Evolutionary conservation across 2,888 invertebrate species (phyloP), one percentile per base, ranked within the genome.

Genomic region (Drosophila putrida): DNA sequence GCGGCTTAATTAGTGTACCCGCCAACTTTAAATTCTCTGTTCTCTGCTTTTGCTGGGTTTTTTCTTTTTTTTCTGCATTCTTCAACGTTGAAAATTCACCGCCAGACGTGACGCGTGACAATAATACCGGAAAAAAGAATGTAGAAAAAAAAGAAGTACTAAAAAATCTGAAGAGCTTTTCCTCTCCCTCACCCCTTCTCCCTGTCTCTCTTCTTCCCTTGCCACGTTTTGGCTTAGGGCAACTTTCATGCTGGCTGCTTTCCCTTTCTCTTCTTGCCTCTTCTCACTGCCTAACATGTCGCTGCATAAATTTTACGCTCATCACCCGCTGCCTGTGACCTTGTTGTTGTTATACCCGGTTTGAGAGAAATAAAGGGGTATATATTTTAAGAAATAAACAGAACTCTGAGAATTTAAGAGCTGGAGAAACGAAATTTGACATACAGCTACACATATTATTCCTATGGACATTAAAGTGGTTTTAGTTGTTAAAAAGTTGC

Each of bases 261-360:
- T 20, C 20, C 20, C 2, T 20, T 20, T 20, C 1, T 31, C 41
- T 31, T 20, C 53, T 55, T 55, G 25, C 71, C 1, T 31, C 41
- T 31, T 20, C 53, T 55, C 58, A 25, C 71, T 79, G 72, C 68
- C 75, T 85, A 71, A 85, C 86, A 82, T 84, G 84, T 88, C 87
- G 87, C 81, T 86, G 84, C 84, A 88, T 84, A 84, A 88, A 82
- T 84, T 84, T 84, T 78, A 88, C 81, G 87, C 87, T 88, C 84
- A 83, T 84, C 84, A 84, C 84, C 76, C 71, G 78, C 74, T 54
- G 59, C 71, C 50, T 64, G 61, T 78, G 82, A 82, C 82, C 82
- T 87, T 82, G 72, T 87, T 87, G 75, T 71, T 80, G 68, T 58
- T 67, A 27, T 50, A 51, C 10, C 10, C 9, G 6, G 8, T 31